These are phyloP conservation scores for Prionailurus viverrinus DNA, from an alignment of 2,113 vertebrate species.

Conservation along the genomic window DNA sequence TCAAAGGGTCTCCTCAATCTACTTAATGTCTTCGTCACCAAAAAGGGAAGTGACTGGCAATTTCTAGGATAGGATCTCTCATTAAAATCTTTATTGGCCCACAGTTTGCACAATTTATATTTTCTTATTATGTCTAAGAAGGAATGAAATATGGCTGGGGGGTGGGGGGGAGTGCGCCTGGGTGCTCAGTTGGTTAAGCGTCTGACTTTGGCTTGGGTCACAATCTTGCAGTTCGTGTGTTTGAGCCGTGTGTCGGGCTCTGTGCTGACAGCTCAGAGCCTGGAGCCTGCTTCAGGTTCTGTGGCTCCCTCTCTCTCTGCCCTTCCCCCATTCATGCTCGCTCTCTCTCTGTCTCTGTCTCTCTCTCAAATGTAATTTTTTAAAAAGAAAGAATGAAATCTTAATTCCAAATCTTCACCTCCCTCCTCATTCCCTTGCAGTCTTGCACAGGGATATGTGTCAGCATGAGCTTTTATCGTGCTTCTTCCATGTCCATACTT, in stretches of 20 bases:
- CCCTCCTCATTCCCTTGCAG: background rate
- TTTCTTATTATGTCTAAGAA: background rate
- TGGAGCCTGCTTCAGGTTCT: too few species aligned
- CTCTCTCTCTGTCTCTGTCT: too few species aligned
- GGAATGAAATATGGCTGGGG: background rate
- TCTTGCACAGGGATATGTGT: background rate
- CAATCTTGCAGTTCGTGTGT: too few species aligned
- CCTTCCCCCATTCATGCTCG: too few species aligned
- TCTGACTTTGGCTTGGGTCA: too few species aligned
- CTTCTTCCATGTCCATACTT: background rate
- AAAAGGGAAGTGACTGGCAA: background rate
- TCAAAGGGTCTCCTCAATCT: background rate
- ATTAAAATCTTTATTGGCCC: background rate
- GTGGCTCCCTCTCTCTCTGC: too few species aligned
- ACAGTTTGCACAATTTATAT: background rate
- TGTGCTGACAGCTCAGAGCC: too few species aligned
- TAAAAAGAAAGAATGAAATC: background rate
- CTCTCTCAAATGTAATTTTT: too few species aligned
- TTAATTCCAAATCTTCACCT: background rate
- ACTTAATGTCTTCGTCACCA: background rate
- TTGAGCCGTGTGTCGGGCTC: too few species aligned
- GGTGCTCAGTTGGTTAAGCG: too few species aligned
- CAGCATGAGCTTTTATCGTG: background rate
- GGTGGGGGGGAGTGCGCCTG: too few species aligned
- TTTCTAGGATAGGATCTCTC: background rate